Conservation (phyloP, 2,113 vertebrate species). For the Notarius lentiginosus region DNA sequence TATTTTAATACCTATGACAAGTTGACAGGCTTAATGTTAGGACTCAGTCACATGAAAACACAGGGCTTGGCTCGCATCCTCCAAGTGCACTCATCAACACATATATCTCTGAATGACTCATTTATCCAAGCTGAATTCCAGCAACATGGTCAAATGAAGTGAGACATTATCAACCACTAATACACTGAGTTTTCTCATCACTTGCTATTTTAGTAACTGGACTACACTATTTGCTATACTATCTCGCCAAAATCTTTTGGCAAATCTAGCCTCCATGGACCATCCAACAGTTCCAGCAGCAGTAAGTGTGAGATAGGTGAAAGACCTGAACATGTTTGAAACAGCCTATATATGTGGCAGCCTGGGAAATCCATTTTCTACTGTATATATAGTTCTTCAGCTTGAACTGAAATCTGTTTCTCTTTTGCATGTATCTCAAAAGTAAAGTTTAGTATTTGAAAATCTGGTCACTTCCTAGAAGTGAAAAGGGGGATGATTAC, state of each 20-base stretch:
- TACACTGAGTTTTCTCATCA: neutral
- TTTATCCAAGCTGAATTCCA: neutral
- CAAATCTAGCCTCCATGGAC: neutral
- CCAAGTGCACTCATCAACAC: neutral
- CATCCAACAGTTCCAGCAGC: neutral
- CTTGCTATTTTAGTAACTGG: slow-evolving; percentile 4
- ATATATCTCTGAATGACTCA: neutral
- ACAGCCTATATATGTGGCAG: neutral
- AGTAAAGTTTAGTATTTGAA: neutral
- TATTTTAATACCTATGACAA: neutral
- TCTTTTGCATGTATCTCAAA: neutral
- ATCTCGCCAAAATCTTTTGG: neutral
- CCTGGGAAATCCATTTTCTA: neutral
- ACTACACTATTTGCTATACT: neutral
- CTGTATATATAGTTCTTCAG: neutral
- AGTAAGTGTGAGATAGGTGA: slow-evolving; percentile 15
- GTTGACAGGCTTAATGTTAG: neutral
- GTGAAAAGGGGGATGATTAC: neutral
- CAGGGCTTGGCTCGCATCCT: neutral
- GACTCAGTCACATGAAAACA: neutral
- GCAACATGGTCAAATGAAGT: neutral
- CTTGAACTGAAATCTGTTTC: neutral
- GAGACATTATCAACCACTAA: neutral
- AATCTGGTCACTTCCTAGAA: neutral
- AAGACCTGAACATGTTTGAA: slow-evolving; percentile 7